phyloP scores from a whole-genome alignment of 1,140 invertebrate genomes.

The Drosophila chauvacae region DNA sequence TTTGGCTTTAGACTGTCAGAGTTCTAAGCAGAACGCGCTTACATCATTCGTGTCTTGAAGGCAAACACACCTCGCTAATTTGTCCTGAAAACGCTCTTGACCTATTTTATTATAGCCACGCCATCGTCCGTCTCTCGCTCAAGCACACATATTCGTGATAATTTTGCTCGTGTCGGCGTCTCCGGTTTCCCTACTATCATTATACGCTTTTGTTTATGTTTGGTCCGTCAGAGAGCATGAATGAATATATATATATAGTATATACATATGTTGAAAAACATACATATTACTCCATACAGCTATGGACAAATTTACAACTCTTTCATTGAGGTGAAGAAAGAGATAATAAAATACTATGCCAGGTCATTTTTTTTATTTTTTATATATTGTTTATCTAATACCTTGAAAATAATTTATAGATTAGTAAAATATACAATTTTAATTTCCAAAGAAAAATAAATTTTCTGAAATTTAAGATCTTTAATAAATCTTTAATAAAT shows the following conservation, averaged over 20 bases:
- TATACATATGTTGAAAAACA: constrained; percentile 3
- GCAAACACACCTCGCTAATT: constrained; percentile 68
- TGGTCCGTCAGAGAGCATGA: constrained; percentile 46
- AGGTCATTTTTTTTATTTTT: neutral
- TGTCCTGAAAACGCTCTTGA: constrained; percentile 76
- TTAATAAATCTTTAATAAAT: neutral
- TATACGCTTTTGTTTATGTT: constrained; percentile 76
- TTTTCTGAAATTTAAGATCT: too few relatives aligned
- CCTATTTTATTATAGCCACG: constrained; percentile 56
- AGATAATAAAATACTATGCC: neutral
- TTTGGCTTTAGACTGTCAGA: constrained; percentile 26
- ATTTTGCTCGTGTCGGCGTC: constrained; percentile 11
- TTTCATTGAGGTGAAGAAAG: neutral
- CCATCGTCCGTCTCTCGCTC: constrained; percentile 18
- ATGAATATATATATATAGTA: constrained; percentile 55
- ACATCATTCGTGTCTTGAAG: constrained; percentile 49
- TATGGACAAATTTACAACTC: neutral
- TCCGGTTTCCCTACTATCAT: constrained; percentile 68
- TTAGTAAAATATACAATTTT: too few relatives aligned
- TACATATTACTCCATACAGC: constrained; percentile 14
- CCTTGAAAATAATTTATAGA: neutral
- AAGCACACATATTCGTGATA: constrained; percentile 20
- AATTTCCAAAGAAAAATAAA: too few relatives aligned
- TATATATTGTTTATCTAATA: too few relatives aligned
- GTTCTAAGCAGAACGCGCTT: constrained; percentile 50